Percentiles rank a stretch among this genome's conserved stretches.
Conservation (phyloP, 2,113 vertebrate species). For the Bungarus multicinctus region DNA sequence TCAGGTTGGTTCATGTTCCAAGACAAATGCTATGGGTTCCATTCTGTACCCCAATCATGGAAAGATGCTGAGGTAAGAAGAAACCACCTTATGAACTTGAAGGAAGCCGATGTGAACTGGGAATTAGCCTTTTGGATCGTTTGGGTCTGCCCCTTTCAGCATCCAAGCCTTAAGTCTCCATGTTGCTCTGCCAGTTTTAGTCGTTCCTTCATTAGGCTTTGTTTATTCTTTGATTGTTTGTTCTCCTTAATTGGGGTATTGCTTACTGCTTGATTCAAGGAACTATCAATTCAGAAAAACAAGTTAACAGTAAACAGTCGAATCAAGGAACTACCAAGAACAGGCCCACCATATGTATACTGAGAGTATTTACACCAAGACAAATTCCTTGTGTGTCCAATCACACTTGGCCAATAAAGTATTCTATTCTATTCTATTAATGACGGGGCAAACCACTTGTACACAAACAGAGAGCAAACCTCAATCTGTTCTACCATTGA, state of each 20-base stretch:
- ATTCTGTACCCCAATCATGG: neutral
- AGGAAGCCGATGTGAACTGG: neutral
- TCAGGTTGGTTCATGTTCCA: neutral
- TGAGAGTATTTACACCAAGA: too few species aligned
- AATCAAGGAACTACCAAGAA: too few species aligned
- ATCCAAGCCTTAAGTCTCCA: neutral
- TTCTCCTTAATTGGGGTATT: neutral
- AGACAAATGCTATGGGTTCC: neutral
- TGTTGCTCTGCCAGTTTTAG: neutral
- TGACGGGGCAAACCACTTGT: too few species aligned
- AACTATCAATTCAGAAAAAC: neutral
- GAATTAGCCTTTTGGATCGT: neutral
- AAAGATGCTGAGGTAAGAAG: neutral
- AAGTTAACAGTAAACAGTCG: too few species aligned
- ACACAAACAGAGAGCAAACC: too few species aligned
- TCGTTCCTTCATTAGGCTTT: too few species aligned
- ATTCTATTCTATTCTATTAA: too few species aligned
- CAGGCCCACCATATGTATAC: too few species aligned
- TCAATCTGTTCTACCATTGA: too few species aligned
- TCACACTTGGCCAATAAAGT: too few species aligned
- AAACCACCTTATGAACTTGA: neutral
- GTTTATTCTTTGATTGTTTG: too few species aligned
- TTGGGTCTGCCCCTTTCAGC: neutral
- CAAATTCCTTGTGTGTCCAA: too few species aligned
- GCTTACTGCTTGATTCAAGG: neutral